Conservation (phyloP, 35 echinoderm and acorn worm genomes). For the Chiridota heheva region DNA sequence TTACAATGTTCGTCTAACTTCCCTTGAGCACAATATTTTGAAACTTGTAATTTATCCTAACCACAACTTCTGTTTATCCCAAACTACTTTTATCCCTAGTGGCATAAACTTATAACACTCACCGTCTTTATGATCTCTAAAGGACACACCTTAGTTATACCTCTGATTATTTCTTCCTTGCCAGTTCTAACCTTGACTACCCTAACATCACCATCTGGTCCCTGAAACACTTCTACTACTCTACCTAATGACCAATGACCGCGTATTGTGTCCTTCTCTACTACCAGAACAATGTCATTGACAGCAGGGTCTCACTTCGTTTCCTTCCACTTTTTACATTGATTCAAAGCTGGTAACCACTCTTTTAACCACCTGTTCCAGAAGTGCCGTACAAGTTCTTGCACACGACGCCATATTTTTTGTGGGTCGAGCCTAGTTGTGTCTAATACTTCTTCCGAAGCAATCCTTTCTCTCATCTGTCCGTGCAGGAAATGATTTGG, state of each 20-base stretch:
- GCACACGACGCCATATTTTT: not conserved
- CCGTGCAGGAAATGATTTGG: not conserved
- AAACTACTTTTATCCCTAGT: too few species aligned
- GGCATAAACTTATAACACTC: too few species aligned
- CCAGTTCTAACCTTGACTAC: not conserved
- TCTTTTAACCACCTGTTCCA: not conserved
- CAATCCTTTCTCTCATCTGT: not conserved
- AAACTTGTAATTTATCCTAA: too few species aligned
- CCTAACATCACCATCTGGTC: slow-evolving; percentile 32
- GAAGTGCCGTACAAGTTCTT: not conserved
- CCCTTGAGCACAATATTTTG: too few species aligned
- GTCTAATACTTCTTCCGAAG: too few species aligned
- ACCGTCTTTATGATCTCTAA: slow-evolving; percentile 9
- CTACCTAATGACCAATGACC: slow-evolving; percentile 23
- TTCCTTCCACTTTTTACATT: not conserved
- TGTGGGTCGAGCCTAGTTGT: not conserved
- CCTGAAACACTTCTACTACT: slow-evolving; percentile 5
- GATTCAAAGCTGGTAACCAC: not conserved
- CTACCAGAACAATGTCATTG: not conserved
- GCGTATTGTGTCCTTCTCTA: not conserved
- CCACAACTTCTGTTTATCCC: too few species aligned
- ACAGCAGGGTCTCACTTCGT: not conserved
- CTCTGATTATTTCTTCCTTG: not conserved
- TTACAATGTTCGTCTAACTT: too few species aligned
- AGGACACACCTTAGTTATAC: slow-evolving; percentile 13